phyloP scores from a whole-genome alignment of 23 tunicate genomes.

The Corella eumyota region DNA sequence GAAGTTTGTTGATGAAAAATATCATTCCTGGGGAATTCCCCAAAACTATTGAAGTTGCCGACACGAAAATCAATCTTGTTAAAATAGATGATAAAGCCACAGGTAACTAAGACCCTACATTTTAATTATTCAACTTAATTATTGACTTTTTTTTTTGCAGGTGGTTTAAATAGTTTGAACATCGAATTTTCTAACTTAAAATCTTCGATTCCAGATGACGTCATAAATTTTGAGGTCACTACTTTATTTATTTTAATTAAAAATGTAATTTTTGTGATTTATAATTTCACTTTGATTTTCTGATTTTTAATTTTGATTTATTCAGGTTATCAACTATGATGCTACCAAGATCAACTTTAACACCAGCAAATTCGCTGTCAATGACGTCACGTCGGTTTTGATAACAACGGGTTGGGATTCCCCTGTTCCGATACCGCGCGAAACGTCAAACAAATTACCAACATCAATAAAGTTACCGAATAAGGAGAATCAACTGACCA shows the following conservation, averaged over 20 bases:
- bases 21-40: constrained; percentile 7
- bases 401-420: constrained; percentile 4
- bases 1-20: constrained; percentile 2
- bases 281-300: not conserved
- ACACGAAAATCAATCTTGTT: not conserved
- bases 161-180: not conserved
- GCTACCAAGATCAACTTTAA: not conserved
- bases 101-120: too few relatives aligned
- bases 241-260: not conserved
- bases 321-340: constrained; percentile 7
- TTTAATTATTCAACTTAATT: too few relatives aligned
- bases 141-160: not conserved
- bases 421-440: constrained; percentile 7
- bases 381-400: constrained; percentile 3
- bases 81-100: not conserved
- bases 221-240: not conserved
- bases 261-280: not conserved
- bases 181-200: not conserved
- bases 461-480: too few relatives aligned
- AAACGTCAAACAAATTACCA: constrained; percentile 4
- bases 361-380: not conserved
- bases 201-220: not conserved
- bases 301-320: too few relatives aligned
- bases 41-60: not conserved
- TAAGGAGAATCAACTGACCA: too few relatives aligned